A percentile compares a stretch with the other conserved stretches of the same genome.
Conservation (phyloP, 1,140 invertebrate genomes). For the Leguminivora glycinivorella region DNA sequence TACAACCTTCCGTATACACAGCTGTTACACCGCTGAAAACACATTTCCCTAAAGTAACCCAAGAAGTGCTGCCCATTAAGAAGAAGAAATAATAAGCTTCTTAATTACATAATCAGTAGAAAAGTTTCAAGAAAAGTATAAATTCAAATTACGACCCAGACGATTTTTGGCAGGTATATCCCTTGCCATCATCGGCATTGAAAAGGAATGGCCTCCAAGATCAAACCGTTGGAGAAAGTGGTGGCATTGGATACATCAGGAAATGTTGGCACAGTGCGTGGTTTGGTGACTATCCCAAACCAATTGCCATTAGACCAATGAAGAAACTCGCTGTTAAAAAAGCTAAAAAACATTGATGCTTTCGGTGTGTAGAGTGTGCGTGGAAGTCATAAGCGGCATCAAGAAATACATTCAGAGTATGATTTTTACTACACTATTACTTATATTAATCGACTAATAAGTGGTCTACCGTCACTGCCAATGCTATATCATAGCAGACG, state of each 20-base stretch:
- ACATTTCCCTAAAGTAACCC: slow-evolving; percentile 54
- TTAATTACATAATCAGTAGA: slow-evolving; percentile 41
- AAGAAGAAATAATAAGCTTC: slow-evolving; percentile 54
- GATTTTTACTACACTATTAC: background rate
- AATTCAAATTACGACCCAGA: slow-evolving; percentile 5
- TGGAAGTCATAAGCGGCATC: background rate
- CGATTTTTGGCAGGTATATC: slow-evolving; percentile 56
- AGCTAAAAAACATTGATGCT: slow-evolving; percentile 46
- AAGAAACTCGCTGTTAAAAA: slow-evolving; percentile 58
- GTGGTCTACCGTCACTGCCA: background rate
- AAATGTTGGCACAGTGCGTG: slow-evolving; percentile 56
- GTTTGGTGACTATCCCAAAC: slow-evolving; percentile 53
- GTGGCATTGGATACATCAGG: slow-evolving; percentile 62
- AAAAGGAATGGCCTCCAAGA: slow-evolving; percentile 71
- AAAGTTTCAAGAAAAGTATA: background rate
- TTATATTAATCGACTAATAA: background rate
- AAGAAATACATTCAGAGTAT: slow-evolving; percentile 2
- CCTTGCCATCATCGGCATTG: slow-evolving; percentile 61
- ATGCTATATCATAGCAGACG: background rate
- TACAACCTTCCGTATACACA: slow-evolving; percentile 48
- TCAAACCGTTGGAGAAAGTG: slow-evolving; percentile 60
- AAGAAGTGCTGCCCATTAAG: slow-evolving; percentile 52
- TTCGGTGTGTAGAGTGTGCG: slow-evolving; percentile 44
- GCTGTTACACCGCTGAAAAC: slow-evolving; percentile 55
- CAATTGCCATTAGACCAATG: slow-evolving; percentile 55